Evolutionary conservation across 2,113 vertebrate genomes (phyloP).

Genomic region (Camelus bactrianus): DNA sequence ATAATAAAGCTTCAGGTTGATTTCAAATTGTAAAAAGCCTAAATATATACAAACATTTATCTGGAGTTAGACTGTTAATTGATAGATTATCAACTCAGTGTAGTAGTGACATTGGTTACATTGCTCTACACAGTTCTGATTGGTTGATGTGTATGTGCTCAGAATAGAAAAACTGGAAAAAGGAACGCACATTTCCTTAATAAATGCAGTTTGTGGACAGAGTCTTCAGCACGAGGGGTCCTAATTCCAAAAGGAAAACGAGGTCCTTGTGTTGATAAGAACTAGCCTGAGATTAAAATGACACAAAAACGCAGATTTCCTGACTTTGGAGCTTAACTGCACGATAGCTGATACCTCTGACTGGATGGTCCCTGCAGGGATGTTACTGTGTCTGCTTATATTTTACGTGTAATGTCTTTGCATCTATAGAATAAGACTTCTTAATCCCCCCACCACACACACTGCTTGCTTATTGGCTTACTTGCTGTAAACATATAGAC

Average conservation of each 20-base stretch:
- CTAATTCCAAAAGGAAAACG: background rate
- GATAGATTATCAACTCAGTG: background rate
- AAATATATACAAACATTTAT: background rate
- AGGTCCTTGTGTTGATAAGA: background rate
- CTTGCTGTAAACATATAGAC: background rate
- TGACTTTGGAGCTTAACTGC: background rate
- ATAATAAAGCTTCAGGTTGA: background rate
- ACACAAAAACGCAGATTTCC: background rate
- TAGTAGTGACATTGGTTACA: background rate
- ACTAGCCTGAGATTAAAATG: background rate
- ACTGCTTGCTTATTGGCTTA: background rate
- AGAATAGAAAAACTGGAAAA: background rate
- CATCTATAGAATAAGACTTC: background rate
- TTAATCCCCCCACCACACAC: background rate
- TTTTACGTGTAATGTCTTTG: background rate
- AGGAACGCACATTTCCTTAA: background rate
- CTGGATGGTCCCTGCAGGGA: background rate
- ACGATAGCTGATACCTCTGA: background rate
- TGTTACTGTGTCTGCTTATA: background rate
- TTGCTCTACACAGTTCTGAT: background rate
- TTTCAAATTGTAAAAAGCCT: slow-evolving; percentile 14
- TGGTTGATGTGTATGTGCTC: background rate
- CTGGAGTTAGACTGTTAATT: background rate
- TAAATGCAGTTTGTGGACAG: background rate
- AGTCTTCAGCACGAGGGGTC: background rate